Conservation (phyloP, 2,113 vertebrate genomes). For the Pomatorhinus ruficollis region DNA sequence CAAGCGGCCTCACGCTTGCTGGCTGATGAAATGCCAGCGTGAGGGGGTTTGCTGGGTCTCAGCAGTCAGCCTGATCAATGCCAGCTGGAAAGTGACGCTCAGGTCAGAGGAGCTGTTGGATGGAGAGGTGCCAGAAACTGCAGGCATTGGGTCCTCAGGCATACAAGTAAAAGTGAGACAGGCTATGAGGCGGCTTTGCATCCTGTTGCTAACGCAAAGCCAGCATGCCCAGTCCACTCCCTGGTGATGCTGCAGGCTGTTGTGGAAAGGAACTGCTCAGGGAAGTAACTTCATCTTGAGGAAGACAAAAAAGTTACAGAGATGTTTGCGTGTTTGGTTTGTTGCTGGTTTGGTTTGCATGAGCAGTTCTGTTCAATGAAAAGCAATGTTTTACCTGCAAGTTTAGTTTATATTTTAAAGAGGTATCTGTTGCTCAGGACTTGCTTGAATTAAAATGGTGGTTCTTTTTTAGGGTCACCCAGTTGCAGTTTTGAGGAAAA, state of each 20-base stretch:
- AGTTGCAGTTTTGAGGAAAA: not conserved
- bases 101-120: not conserved
- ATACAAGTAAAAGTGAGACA: not conserved
- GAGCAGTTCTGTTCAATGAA: not conserved
- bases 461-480: not conserved
- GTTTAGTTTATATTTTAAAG: not conserved
- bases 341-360: not conserved
- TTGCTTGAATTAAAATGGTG: not conserved
- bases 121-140: not conserved
- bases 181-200: not conserved
- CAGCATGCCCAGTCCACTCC: not conserved
- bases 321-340: not conserved
- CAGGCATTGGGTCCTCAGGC: not conserved
- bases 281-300: not conserved
- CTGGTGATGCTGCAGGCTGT: not conserved
- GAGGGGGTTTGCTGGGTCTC: not conserved
- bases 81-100: not conserved
- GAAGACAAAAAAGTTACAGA: not conserved
- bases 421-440: not conserved
- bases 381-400: not conserved
- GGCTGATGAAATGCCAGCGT: rapidly evolving
- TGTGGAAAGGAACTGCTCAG: not conserved
- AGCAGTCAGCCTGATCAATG: not conserved
- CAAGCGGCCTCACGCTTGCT: rapidly evolving
- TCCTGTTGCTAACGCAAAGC: not conserved